Conservation (phyloP, 1,140 invertebrate species). For the Tetramorium parvispinum region DNA sequence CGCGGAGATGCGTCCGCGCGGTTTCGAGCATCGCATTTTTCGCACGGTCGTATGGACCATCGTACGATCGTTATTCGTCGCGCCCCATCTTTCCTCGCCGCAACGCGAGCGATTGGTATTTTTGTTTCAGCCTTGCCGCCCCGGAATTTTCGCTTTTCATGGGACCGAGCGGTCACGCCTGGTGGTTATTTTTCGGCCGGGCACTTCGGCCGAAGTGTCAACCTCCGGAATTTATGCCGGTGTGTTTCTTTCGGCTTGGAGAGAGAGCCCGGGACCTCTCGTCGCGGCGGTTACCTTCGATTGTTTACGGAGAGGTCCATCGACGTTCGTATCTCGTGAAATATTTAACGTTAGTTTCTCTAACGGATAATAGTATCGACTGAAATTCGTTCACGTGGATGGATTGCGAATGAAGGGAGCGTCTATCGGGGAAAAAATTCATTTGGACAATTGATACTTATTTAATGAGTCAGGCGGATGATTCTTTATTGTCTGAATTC, state of each 20-base stretch:
- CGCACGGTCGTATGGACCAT: not conserved
- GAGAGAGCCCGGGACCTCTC: not conserved
- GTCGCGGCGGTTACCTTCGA: constrained; percentile 9
- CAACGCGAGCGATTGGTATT: constrained; percentile 35
- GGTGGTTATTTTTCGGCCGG: constrained; percentile 32
- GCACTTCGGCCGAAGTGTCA: constrained; percentile 34
- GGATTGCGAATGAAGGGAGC: not conserved
- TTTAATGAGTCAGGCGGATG: not conserved
- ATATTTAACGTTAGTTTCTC: constrained; percentile 35
- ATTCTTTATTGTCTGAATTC: not conserved
- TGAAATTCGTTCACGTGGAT: not conserved
- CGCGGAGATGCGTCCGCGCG: not conserved
- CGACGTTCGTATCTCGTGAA: constrained; percentile 24
- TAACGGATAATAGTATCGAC: constrained; percentile 3
- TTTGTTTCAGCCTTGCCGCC: not conserved
- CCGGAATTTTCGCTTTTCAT: constrained; percentile 18
- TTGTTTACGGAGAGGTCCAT: constrained; percentile 39
- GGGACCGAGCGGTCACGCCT: not conserved
- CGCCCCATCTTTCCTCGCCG: not conserved
- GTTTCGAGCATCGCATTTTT: constrained; percentile 1
- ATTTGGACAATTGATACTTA: not conserved
- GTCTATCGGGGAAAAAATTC: not conserved
- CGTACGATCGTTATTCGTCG: not conserved
- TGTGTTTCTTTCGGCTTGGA: constrained; percentile 46
- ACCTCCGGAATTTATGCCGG: constrained; percentile 28